Evolutionary conservation across 2,797 vertebrate species (phyloP), one percentile per base, ranked within the genome.

Genomic region (Lepus townsendii): DNA sequence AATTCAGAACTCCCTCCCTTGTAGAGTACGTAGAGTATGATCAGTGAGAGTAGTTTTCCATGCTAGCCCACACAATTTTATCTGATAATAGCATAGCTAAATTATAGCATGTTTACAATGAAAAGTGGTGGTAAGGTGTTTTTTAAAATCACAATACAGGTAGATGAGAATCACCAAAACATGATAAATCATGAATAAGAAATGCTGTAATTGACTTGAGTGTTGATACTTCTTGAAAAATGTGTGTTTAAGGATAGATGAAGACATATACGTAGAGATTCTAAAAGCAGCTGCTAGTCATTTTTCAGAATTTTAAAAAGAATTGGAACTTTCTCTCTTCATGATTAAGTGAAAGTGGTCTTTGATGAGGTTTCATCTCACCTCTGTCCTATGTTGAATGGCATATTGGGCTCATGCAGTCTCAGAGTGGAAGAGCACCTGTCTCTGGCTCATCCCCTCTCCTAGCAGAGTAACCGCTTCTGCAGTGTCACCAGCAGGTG

Each of bases 351-450:
- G 32, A 75, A 91, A 63, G 35, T 66, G 1, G 1, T 35, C 42
- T 79, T 96, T 80, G 77, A 79, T 89, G 89, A 69, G 76, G 68
- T 82, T 88, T 92, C 17, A 92, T 85, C 95, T 93, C 30, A n/a
- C 27, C 30, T 73, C 12, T 47, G 42, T 47, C 42, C 42, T 47
- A 47, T 47, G 42, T 47, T 47, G 42, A 47, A 47, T 47, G 42
- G 42, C 42, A 47, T 47, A 47, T 47, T 47, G 52, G 47, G 66
- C 3, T 91, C 60, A 72, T 90, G 9, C 73, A 84, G n/a, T 60
- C 42, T 32, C 78, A 82, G 78, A 88, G 65, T 54, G 57, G 62
- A 83, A 68, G 78, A 95, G 35, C 16, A 75, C 30, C 30, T 42
- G n/a, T 73, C 68, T 72, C 16, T 30, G 38, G 19, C 32, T 90